Evolutionary conservation across 2,797 vertebrate genomes (phyloP).

Genomic region (Diglossa cyanea): DNA sequence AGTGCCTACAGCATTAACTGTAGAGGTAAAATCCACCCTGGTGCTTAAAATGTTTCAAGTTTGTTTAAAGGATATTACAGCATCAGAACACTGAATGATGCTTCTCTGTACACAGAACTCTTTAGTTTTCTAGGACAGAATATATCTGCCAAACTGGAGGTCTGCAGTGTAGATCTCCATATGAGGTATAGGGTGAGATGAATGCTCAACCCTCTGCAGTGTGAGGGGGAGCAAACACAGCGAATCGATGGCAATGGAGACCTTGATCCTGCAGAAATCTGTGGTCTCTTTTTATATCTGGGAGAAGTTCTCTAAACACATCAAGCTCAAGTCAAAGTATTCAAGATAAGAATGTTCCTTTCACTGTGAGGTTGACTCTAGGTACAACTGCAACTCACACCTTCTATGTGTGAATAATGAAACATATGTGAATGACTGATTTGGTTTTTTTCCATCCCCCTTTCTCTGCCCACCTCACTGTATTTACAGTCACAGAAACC

Average conservation of each 20-base stretch:
- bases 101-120: background rate
- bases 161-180: background rate
- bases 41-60: background rate
- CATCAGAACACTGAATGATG: background rate
- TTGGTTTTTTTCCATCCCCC: background rate
- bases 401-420: background rate
- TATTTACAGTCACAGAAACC: constrained; percentile 66
- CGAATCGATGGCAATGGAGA: background rate
- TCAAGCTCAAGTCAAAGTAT: background rate
- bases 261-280: background rate
- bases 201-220: background rate
- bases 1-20: background rate
- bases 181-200: background rate
- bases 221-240: background rate
- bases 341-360: background rate
- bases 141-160: background rate
- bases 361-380: background rate
- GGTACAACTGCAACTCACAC: background rate
- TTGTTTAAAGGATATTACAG: background rate
- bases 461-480: background rate
- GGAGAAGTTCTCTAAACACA: background rate
- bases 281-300: background rate
- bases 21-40: background rate
- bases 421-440: background rate
- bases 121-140: background rate